Base-by-base conservation (phyloP, 2,888 invertebrate species). In the Trachelus stipa region DNA sequence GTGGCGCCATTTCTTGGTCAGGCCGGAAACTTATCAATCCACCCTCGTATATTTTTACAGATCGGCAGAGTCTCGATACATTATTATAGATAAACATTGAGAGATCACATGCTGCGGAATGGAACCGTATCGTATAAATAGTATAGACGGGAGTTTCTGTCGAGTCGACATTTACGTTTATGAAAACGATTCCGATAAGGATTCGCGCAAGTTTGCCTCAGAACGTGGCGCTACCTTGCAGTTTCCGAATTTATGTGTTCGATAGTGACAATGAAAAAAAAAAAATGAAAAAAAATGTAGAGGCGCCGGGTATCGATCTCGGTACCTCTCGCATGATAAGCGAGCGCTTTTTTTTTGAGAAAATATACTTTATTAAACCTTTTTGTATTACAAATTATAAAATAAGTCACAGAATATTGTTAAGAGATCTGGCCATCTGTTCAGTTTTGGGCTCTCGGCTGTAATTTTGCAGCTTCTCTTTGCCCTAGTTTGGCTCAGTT, bases 301-400 rank as follows among this genome's bases (percentile, higher is more conserved):
- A 90, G 89, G 88, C 88, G 88, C 88, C 87, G 89, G 89, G 88
- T 81, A 90, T 90, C 88, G 88, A 90, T 90, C 89, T 88, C 88
- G 88, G 87, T 90, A 90, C 88, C 89, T 90, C 90, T 90, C 88
- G 88, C 89, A 90, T 90, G 89, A 88, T 89, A 90, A 90, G 88
- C 90, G 89, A 90, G 90, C 88, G 90, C 89, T 35, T 12, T 35
- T 35, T 35, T 35, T 35, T 11, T 0, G 2, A 35, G 2, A 12
- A 12, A 35, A 35, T 35, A 35, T 35, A 4, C 12, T 35, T 34
- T 34, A 11, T 34, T 34, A 34, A 9, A 34, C 11, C 34, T 11
- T 34, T 34, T 34, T 34, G 34, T 9, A 34, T 34, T 34, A 34
- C 1, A 9, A 34, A 11, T 34, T 34, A 34, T 11, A 34, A 34